Evolutionary conservation across 2,797 vertebrate species (phyloP), one percentile per base, ranked within the genome.

Genomic region (Alfaro cultratus): DNA sequence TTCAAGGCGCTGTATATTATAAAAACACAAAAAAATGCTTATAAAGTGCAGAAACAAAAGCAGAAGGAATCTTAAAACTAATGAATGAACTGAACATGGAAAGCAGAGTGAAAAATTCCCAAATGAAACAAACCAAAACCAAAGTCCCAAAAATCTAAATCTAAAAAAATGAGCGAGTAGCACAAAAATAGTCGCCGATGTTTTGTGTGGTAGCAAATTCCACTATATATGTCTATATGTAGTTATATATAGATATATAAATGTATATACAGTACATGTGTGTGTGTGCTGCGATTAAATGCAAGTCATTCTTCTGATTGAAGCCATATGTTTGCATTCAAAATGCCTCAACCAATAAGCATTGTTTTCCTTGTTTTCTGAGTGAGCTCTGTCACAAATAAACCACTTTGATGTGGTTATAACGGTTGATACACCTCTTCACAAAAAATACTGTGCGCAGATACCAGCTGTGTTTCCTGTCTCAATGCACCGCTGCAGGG

Each of bases 401-500:
- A 39, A 70, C 47, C 49, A 41, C 41, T 71, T 71, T 45, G 45
- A 71, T 71, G 68, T 71, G 68, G 68, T 29, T 71, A 6, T 43
- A 45, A 62, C 46, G 43, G 55, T 68, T 71, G 41, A 71, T 45
- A 45, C 41, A 71, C 68, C 68, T 45, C 68, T 68, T 68, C 15
- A 68, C 36, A 71, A 39, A 46, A n/a, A 77, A 47, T 77, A 31
- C 47, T 23, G 13, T 39, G 62, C 64, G 39, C 67, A 55, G 39
- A 45, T 70, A 47, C 43, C 45, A 82, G 41, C 72, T 41, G 60
- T 2, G 9, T 75, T 82, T 82, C 80, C 80, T 82, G 80, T 78
- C 39, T 43, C 11, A 39, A 45, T 74, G 21, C 15, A 5, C 26
- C 68, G n/a, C 21, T 71, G 68, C 68, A 45, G 39, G 41, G 68